Percentiles rank a stretch among this genome's conserved stretches.
Conservation (phyloP, 2,113 vertebrate species). For the Stercorarius parasiticus region DNA sequence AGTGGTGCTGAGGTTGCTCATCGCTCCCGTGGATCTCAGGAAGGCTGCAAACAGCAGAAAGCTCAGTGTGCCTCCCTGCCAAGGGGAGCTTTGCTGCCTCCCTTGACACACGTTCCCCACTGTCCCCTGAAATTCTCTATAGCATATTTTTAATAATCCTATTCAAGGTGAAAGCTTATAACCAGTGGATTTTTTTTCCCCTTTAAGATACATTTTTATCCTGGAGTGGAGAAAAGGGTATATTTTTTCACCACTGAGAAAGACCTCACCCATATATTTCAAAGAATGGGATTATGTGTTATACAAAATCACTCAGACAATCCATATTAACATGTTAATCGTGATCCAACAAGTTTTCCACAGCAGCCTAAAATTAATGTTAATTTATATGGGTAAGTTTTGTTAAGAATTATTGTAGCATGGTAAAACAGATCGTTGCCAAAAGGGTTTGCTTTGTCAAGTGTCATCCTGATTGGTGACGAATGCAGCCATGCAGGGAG, state of each 20-base stretch:
- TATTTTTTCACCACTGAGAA: not conserved
- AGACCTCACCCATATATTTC: not conserved
- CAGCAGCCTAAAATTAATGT: not conserved
- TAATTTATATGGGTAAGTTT: not conserved
- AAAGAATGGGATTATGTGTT: not conserved
- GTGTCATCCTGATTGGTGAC: not conserved
- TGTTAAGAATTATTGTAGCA: not conserved
- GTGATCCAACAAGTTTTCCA: not conserved
- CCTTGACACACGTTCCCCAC: not conserved
- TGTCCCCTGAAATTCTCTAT: not conserved
- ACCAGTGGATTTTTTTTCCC: not conserved
- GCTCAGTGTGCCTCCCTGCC: not conserved
- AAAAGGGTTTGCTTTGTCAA: not conserved
- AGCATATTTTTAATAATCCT: not conserved
- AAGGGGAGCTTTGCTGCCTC: not conserved
- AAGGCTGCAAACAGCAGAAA: not conserved
- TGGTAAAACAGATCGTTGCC: not conserved
- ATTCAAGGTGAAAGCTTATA: not conserved
- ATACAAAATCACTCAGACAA: rapidly evolving
- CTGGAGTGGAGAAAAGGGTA: not conserved
- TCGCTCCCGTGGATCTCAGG: rapidly evolving
- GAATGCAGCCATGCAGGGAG: rapidly evolving
- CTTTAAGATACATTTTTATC: not conserved
- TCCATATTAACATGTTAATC: not conserved
- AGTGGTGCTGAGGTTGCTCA: not conserved